phyloP scores from a whole-genome alignment of 2,797 vertebrate species.

The Danio albolineatus region DNA sequence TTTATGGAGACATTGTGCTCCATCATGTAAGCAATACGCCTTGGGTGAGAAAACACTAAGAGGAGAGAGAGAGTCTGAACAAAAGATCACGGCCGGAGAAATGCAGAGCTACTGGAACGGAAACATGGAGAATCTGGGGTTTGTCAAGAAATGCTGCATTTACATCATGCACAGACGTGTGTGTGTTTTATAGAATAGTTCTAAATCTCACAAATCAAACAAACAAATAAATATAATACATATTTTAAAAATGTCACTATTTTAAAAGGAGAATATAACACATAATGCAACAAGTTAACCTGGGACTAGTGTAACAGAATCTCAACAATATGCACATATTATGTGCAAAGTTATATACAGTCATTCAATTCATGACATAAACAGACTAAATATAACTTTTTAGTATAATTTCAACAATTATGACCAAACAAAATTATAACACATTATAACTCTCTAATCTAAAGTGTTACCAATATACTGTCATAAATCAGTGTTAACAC shows the following conservation, averaged over 20 bases:
- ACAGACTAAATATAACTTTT: too few species aligned
- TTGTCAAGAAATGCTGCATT: conserved; percentile 46
- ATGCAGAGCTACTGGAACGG: conserved; percentile 69
- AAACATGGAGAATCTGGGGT: conserved; percentile 64
- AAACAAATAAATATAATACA: neutral
- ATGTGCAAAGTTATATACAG: neutral
- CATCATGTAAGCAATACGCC: conserved; percentile 72
- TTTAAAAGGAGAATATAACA: conserved; percentile 6
- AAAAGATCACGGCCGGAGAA: neutral
- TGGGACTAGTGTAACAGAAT: neutral
- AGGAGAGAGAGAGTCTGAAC: conserved; percentile 55
- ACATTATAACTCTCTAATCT: too few species aligned
- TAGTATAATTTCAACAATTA: too few species aligned
- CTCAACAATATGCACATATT: too few species aligned
- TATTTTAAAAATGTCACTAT: neutral
- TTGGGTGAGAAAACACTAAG: conserved; percentile 74
- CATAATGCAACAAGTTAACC: neutral
- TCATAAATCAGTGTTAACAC: too few species aligned
- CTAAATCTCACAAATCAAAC: neutral
- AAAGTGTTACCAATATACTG: too few species aligned
- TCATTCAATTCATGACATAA: neutral
- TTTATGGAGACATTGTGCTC: conserved; percentile 61
- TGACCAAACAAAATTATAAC: too few species aligned
- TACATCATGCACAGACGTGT: too few species aligned
- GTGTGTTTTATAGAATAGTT: neutral